Evolutionary conservation across 2,888 invertebrate species (phyloP).

Genomic region (Oxycera nigricornis): DNA sequence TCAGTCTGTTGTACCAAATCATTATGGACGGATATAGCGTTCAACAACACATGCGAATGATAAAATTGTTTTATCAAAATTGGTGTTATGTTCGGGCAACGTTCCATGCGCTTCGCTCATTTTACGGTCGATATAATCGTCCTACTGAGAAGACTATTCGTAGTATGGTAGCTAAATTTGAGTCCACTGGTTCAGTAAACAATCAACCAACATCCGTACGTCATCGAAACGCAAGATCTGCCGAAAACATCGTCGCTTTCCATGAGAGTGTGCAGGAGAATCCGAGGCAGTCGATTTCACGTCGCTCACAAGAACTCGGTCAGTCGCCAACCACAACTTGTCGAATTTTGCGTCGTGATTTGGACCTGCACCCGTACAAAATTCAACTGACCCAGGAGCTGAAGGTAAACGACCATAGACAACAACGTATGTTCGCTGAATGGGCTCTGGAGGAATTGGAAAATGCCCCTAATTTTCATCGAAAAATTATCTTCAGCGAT

Average conservation of each 20-base stretch:
- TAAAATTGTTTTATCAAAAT: background rate
- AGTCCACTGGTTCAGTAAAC: background rate
- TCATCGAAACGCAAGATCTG: background rate
- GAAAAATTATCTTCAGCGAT: slow-evolving; percentile 33
- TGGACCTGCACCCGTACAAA: slow-evolving; percentile 46
- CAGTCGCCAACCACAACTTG: slow-evolving; percentile 46
- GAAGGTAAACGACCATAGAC: slow-evolving; percentile 47
- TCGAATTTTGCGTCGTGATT: slow-evolving; percentile 48
- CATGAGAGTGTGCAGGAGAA: slow-evolving; percentile 48
- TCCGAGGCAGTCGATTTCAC: slow-evolving; percentile 38
- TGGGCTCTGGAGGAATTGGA: slow-evolving; percentile 44
- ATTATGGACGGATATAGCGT: too few relatives aligned
- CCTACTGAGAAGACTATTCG: background rate
- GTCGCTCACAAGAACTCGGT: slow-evolving; percentile 44
- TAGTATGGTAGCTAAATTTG: background rate
- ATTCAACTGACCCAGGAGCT: slow-evolving; percentile 48
- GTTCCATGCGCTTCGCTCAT: background rate
- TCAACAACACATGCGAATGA: background rate
- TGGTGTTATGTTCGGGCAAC: background rate
- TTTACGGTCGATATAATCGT: slow-evolving; percentile 5
- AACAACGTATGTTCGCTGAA: slow-evolving; percentile 41
- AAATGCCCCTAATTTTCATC: slow-evolving; percentile 42
- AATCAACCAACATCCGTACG: background rate
- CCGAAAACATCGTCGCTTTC: slow-evolving; percentile 40
- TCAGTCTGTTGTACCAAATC: too few relatives aligned